phyloP scores from a whole-genome alignment of 2,113 vertebrate genomes.

The Sorex araneus region DNA sequence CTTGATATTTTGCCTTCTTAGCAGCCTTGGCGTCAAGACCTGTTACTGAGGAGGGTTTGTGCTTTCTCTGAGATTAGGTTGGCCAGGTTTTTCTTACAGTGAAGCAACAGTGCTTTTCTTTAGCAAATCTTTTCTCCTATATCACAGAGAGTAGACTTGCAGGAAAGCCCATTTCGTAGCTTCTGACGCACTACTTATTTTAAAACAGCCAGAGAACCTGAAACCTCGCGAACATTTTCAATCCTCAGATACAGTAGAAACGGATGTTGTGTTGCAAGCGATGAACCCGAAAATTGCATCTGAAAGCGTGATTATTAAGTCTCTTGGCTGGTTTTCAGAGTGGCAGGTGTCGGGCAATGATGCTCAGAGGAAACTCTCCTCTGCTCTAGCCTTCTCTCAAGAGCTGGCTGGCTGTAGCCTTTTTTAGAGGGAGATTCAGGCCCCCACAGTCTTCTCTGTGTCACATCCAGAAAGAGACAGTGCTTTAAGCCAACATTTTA shows the following conservation, averaged over 20 bases:
- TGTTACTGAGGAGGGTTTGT: neutral
- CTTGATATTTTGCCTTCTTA: neutral
- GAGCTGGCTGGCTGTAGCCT: conserved; percentile 53
- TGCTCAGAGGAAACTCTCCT: neutral
- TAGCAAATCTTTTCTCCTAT: neutral
- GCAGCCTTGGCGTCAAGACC: neutral
- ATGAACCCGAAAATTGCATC: conserved; percentile 31
- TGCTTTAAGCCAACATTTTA: conserved; percentile 50
- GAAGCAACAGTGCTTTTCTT: neutral
- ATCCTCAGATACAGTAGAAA: neutral
- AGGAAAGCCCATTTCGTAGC: neutral
- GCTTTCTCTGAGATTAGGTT: neutral
- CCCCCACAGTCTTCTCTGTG: conserved; percentile 17
- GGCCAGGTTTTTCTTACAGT: neutral
- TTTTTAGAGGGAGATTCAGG: conserved; percentile 68
- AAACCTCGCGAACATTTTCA: neutral
- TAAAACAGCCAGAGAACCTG: neutral
- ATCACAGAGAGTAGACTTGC: neutral
- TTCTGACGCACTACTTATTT: conserved; percentile 9
- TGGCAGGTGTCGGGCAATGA: conserved; percentile 25
- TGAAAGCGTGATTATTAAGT: conserved; percentile 29
- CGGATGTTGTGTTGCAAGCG: conserved; percentile 13
- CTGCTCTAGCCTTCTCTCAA: conserved; percentile 54
- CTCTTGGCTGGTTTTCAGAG: conserved; percentile 58
- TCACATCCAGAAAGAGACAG: conserved; percentile 71